Base-by-base conservation (phyloP, 2,797 vertebrate genomes). In the Zalophus californianus region DNA sequence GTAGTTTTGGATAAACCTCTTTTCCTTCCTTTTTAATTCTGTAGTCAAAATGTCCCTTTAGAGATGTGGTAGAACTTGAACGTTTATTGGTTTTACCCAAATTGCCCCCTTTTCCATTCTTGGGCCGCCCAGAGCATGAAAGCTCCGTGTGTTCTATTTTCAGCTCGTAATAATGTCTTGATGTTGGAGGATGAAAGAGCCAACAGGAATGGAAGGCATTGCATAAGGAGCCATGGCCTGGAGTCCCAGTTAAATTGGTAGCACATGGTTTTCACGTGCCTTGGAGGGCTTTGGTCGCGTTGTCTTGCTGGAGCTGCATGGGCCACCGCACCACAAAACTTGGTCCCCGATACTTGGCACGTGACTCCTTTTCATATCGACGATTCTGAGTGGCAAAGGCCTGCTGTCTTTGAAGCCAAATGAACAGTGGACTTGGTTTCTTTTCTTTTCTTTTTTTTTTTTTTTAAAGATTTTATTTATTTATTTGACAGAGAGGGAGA, bases 111-210 rank as follows among this genome's bases (percentile, higher is more conserved):
- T 75, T 91, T 32, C 66, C 54, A 35, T 85, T 80, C 70, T 66
- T 38, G 2, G 3, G 27, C 50, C n/a, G 77, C 75, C 48, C 84
- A 56, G 90, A 78, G 79, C 72, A 21, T 12, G 56, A 27, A 77
- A 78, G 32, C 52, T 21, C 64, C 2, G 11, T 73, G 77, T 66
- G 41, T 92, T 96, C 92, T 95, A 23, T 96, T 96, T 97, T 95
- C n/a, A 62, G 92, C 48, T 91, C 66, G 91, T 72, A 86, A 66
- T 95, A 95, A 92, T 48, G 62, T 96, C 95, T 97, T 96, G 95
- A 96, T 96, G 93, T 78, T 90, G 91, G 58, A 97, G 68, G 96
- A 91, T 96, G 64, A 85, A 95, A 94, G 96, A 68, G 73, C 60
- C 92, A 82, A n/a, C 10, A 41, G 94, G 94, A 84, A 77, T 32